Evolutionary conservation across 1,140 invertebrate species (phyloP).

Genomic region (Nasonia longicornis): DNA sequence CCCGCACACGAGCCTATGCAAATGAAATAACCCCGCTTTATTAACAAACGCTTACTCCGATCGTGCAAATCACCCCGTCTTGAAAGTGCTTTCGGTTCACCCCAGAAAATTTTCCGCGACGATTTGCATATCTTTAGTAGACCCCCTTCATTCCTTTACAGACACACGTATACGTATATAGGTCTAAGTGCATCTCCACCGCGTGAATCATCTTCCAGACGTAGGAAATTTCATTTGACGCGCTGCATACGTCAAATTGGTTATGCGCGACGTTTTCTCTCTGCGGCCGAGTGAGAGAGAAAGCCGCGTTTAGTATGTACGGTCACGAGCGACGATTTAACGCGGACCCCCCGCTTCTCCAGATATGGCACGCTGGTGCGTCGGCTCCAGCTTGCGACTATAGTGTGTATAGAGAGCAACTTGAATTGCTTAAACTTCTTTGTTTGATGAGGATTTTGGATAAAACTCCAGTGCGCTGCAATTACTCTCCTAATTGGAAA

Average conservation of each 20-base stretch:
- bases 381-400: neutral
- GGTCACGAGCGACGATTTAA: conserved; percentile 64
- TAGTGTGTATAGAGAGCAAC: neutral
- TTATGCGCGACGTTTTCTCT: conserved; percentile 18
- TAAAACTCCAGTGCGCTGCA: neutral
- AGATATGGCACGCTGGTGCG: conserved; percentile 27
- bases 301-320: conserved; percentile 58
- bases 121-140: conserved; percentile 30
- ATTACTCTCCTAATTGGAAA: neutral
- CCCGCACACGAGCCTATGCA: neutral
- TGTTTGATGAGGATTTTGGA: neutral
- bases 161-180: neutral
- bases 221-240: conserved; percentile 58
- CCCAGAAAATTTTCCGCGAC: neutral
- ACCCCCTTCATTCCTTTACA: neutral
- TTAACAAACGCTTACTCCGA: conserved; percentile 4
- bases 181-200: neutral
- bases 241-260: conserved; percentile 57
- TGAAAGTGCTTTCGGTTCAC: neutral
- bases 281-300: neutral
- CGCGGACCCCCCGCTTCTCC: conserved; percentile 46
- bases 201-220: conserved; percentile 35
- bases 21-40: conserved; percentile 17
- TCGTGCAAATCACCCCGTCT: neutral
- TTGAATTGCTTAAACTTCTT: neutral